Conservation (phyloP, 2,888 invertebrate species). For the Monoplex corrugatus region DNA sequence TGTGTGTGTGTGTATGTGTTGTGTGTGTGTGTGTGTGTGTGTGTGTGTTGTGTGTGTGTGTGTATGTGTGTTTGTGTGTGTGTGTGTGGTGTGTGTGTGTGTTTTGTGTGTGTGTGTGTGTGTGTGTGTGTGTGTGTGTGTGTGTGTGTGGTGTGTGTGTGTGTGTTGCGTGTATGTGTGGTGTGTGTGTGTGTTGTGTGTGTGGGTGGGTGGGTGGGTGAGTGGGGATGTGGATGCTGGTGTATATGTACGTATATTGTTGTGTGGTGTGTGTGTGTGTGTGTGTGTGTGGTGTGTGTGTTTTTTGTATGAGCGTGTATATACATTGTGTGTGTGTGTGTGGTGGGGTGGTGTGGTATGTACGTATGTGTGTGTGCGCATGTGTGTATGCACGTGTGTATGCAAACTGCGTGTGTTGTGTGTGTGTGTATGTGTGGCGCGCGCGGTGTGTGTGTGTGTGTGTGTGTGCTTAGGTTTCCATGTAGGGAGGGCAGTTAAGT, state of each 20-base stretch:
- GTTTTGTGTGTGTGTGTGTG: too few species aligned
- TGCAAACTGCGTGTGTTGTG: neutral
- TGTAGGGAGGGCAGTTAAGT: neutral
- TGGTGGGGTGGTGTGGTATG: neutral
- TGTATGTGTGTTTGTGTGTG: too few species aligned
- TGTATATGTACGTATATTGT: too few species aligned
- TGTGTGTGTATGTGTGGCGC: neutral
- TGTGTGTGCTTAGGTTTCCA: neutral
- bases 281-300: neutral
- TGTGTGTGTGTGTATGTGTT: neutral
- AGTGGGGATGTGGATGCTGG: neutral
- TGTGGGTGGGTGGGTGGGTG: neutral
- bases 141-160: too few species aligned
- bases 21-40: neutral
- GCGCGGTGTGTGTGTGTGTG: neutral
- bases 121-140: too few species aligned
- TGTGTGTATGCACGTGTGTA: too few species aligned
- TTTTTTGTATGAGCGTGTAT: neutral
- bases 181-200: too few species aligned
- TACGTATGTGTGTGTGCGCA: neutral
- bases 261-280: neutral
- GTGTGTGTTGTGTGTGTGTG: neutral
- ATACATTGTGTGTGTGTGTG: neutral
- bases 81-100: too few species aligned
- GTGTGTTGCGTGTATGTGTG: too few species aligned